Evolutionary conservation across 2,888 invertebrate species (phyloP).

Genomic region (Oegoconia quadripuncta): DNA sequence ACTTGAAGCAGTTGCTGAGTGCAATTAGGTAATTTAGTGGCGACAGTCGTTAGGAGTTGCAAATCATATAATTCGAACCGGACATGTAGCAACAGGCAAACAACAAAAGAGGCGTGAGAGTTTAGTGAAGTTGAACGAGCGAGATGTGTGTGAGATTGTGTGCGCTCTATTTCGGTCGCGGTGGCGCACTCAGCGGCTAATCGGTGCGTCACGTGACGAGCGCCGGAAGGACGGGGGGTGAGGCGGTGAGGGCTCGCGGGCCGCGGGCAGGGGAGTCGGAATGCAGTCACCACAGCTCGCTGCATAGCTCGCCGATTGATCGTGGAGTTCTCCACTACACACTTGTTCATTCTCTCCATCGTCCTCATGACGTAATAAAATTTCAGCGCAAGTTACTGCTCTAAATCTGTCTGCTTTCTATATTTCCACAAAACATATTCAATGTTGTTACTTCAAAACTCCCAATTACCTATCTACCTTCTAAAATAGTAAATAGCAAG

Average conservation of each 20-base stretch:
- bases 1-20: slow-evolving; percentile 9
- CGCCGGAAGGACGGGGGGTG: slow-evolving; percentile 73
- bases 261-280: slow-evolving; percentile 55
- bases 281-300: slow-evolving; percentile 68
- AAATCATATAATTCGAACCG: slow-evolving; percentile 9
- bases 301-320: slow-evolving; percentile 59
- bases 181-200: slow-evolving; percentile 74
- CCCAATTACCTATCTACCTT: too few species aligned
- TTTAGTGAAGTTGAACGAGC: slow-evolving; percentile 56
- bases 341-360: slow-evolving; percentile 8
- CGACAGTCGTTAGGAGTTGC: not conserved
- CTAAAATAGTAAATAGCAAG: too few species aligned
- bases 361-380: not conserved
- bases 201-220: slow-evolving; percentile 75
- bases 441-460: too few species aligned
- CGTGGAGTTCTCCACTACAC: slow-evolving; percentile 31
- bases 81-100: slow-evolving; percentile 33
- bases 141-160: slow-evolving; percentile 58
- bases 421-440: too few species aligned
- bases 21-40: not conserved
- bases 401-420: too few species aligned
- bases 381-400: too few species aligned
- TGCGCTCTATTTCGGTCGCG: slow-evolving; percentile 74
- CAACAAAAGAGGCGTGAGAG: slow-evolving; percentile 50
- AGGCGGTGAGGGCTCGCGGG: slow-evolving; percentile 40